phyloP scores from a whole-genome alignment of 1,140 invertebrate species.

The Drosophila tsacasi region DNA sequence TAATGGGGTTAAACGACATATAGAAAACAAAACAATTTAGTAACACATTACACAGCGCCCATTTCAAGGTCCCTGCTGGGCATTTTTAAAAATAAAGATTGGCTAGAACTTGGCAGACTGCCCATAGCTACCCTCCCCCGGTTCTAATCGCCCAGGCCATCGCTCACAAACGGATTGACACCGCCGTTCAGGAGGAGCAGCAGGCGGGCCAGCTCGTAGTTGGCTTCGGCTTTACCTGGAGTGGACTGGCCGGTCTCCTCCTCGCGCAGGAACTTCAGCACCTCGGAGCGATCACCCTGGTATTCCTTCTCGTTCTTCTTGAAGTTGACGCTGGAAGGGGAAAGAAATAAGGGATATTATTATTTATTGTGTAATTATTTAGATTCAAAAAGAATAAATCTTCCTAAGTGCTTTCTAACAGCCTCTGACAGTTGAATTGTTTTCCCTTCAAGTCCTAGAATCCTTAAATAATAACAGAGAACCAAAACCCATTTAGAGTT shows the following conservation, averaged over 20 bases:
- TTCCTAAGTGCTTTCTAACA: not conserved
- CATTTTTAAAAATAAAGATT: constrained; percentile 72
- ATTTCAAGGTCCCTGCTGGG: constrained; percentile 71
- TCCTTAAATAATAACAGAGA: not conserved
- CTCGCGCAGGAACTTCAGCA: constrained; percentile 96
- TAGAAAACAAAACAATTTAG: constrained; percentile 44
- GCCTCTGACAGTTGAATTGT: not conserved
- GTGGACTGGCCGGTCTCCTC: constrained; percentile 92
- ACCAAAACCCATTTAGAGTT: not conserved
- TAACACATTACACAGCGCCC: constrained; percentile 32
- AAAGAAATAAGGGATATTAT: not conserved
- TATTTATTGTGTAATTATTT: not conserved
- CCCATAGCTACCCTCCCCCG: constrained; percentile 9
- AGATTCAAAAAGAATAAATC: not conserved
- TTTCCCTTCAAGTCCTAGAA: not conserved
- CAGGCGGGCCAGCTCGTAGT: constrained; percentile 73
- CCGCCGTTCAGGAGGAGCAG: constrained; percentile 68
- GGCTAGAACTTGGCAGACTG: constrained; percentile 48
- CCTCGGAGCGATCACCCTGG: constrained; percentile 94
- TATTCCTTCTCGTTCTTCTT: constrained; percentile 97
- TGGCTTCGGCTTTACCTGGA: constrained; percentile 87
- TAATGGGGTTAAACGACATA: constrained; percentile 44
- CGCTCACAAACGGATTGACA: constrained; percentile 64
- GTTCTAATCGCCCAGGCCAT: constrained; percentile 51
- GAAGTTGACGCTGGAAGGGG: constrained; percentile 94